These are phyloP conservation scores for Coptodon rendalli DNA, from an alignment of 2,113 vertebrate genomes.

Conservation along the genomic window DNA sequence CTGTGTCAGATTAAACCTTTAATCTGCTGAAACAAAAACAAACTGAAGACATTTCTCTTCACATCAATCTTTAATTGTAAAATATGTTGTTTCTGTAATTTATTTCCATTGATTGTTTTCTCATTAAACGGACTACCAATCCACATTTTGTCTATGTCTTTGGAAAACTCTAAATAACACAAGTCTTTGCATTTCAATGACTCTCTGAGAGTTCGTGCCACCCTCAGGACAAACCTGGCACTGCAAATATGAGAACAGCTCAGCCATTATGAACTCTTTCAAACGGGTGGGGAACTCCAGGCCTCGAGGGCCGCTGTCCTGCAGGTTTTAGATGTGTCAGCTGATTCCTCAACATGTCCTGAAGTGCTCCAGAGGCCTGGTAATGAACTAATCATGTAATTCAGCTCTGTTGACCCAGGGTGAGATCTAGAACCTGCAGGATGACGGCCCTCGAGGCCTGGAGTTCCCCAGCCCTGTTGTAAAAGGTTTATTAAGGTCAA, in stretches of 20 bases:
- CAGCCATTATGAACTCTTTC: neutral
- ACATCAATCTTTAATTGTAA: neutral
- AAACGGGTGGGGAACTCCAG: neutral
- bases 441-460: neutral
- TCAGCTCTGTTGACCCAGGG: neutral
- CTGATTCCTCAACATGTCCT: neutral
- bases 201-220: neutral
- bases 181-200: neutral
- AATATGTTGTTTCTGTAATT: neutral
- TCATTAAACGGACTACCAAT: slow-evolving; percentile 15
- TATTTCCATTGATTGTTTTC: slow-evolving; percentile 5
- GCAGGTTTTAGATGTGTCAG: neutral
- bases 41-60: neutral
- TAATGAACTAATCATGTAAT: neutral
- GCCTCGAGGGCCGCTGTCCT: neutral
- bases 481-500: neutral
- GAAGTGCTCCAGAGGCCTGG: neutral
- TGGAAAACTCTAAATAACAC: neutral
- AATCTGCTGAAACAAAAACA: neutral
- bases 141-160: neutral
- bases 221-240: neutral
- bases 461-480: neutral
- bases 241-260: neutral
- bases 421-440: neutral
- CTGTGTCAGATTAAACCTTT: neutral